phyloP scores from a whole-genome alignment of 1,140 invertebrate species.

The Prorops nasuta region DNA sequence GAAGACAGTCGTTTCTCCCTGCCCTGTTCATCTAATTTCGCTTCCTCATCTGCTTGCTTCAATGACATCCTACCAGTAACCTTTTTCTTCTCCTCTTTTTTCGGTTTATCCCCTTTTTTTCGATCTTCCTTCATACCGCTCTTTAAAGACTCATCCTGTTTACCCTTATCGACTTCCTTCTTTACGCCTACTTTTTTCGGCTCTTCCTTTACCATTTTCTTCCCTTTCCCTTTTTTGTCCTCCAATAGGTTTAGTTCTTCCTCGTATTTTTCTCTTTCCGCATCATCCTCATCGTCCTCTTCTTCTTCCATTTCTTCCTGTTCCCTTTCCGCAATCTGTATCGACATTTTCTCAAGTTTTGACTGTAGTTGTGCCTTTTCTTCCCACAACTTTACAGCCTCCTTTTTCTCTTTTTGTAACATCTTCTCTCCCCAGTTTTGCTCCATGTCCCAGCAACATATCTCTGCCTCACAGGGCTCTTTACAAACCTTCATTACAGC shows the following conservation, averaged over 20 bases:
- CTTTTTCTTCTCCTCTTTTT: no score
- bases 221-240: neutral
- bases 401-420: neutral
- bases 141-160: neutral
- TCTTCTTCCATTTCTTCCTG: neutral
- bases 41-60: no score
- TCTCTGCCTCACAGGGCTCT: neutral
- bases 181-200: neutral
- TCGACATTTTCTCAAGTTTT: no score
- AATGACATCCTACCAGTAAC: no score
- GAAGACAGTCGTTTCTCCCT: no score
- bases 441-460: neutral
- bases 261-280: neutral
- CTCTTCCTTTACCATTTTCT: neutral
- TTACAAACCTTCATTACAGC: neutral
- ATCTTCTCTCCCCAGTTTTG: neutral
- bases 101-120: neutral
- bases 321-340: neutral
- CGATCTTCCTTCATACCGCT: neutral
- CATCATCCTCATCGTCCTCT: neutral
- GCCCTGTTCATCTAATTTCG: no score
- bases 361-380: neutral
- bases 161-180: neutral
- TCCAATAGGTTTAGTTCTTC: no score
- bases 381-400: neutral